Percentiles rank a stretch among this genome's conserved stretches.
Evolutionary conservation across 2,797 vertebrate species (phyloP).

Genomic region (Pteronotus mesoamericanus): DNA sequence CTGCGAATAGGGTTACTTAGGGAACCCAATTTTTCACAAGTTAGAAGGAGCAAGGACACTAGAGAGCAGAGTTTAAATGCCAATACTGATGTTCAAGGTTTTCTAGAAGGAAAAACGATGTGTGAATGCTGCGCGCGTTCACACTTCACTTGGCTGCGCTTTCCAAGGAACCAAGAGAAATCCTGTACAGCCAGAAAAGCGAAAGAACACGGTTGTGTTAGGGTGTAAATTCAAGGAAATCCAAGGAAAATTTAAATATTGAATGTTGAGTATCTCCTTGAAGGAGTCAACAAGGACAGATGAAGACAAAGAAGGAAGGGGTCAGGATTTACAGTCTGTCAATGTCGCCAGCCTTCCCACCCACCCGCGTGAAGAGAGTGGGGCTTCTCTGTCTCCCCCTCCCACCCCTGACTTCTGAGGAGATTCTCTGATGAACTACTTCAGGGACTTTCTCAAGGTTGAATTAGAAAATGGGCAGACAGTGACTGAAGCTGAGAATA

Average conservation of each 20-base stretch:
- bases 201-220: not conserved
- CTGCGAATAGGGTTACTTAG: not conserved
- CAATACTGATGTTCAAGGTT: not conserved
- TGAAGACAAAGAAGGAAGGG: not conserved
- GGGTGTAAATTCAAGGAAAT: constrained; percentile 46
- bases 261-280: not conserved
- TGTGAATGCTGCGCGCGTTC: accelerated
- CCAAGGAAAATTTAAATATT: constrained; percentile 36
- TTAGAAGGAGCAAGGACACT: not conserved
- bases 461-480: not conserved
- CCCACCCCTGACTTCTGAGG: not conserved
- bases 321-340: not conserved
- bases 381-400: accelerated
- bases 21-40: not conserved
- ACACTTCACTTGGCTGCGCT: not conserved
- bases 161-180: not conserved
- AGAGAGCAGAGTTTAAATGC: not conserved
- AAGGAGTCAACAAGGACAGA: constrained; percentile 5
- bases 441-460: not conserved
- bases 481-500: not conserved
- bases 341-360: not conserved
- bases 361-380: not conserved
- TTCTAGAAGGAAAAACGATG: not conserved
- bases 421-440: not conserved
- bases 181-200: not conserved